A percentile compares a stretch with the other conserved stretches of the same genome.
These are phyloP conservation scores for Hylyphantes graminicola DNA, from an alignment of 1,140 invertebrate species.

Conservation along the genomic window DNA sequence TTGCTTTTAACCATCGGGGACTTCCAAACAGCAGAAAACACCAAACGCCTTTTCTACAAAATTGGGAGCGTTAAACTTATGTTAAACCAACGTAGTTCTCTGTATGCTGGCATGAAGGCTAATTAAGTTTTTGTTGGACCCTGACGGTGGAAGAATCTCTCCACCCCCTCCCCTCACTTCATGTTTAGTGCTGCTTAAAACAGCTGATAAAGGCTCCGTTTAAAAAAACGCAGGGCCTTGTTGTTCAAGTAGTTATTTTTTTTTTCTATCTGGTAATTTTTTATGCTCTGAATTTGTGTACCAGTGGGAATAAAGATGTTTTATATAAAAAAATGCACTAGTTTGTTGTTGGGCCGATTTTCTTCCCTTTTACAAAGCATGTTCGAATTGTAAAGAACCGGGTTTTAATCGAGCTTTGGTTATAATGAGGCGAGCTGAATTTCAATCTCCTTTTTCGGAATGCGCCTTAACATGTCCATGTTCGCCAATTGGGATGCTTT, in stretches of 20 bases:
- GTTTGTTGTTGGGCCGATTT: slow-evolving; percentile 16
- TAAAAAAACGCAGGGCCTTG: slow-evolving; percentile 45
- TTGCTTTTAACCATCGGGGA: no score
- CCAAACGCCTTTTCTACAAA: no score
- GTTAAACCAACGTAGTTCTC: no score
- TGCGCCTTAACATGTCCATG: neutral
- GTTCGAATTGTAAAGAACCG: slow-evolving; percentile 9
- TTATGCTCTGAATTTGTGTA: slow-evolving; percentile 23
- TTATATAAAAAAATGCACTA: slow-evolving; percentile 27
- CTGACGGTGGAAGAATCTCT: slow-evolving; percentile 18
- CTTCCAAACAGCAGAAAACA: no score
- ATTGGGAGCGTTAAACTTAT: no score
- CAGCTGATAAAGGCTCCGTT: slow-evolving; percentile 57
- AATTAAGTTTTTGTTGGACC: slow-evolving; percentile 59
- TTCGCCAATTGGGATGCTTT: slow-evolving; percentile 1
- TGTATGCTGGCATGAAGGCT: slow-evolving; percentile 39
- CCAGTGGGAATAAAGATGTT: neutral
- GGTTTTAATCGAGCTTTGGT: slow-evolving; percentile 44
- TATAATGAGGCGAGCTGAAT: slow-evolving; percentile 55
- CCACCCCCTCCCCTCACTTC: neutral
- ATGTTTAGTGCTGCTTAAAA: slow-evolving; percentile 53
- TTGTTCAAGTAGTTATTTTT: slow-evolving; percentile 18
- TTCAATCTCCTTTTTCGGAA: slow-evolving; percentile 43
- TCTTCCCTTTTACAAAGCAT: neutral
- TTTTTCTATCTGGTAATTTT: slow-evolving; percentile 5